Conservation (phyloP, 2,888 invertebrate species). For the Agrilus cyanescens region DNA sequence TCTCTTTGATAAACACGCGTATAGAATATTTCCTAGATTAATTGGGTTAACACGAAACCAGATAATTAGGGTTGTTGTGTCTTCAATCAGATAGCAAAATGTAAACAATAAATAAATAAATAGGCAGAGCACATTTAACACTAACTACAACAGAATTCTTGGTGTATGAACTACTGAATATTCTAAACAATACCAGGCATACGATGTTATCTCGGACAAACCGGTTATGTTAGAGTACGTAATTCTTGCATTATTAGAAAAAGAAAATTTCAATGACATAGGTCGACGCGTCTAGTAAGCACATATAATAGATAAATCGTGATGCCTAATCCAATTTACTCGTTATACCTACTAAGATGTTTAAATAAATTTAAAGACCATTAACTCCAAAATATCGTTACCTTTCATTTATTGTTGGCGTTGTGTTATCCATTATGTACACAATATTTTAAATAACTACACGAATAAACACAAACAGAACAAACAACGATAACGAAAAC, state of each 20-base stretch:
- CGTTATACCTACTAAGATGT: neutral
- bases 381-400: neutral
- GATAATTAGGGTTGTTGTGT: too few species aligned
- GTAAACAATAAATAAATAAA: constrained; percentile 1
- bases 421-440: constrained; percentile 29
- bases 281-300: constrained; percentile 11
- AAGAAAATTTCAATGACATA: constrained; percentile 20
- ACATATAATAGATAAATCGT: too few species aligned
- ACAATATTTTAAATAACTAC: constrained; percentile 22
- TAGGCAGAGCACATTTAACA: neutral
- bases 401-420: constrained; percentile 6
- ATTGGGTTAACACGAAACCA: too few species aligned
- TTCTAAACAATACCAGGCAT: constrained; percentile 13
- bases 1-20: too few species aligned
- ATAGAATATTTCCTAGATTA: too few species aligned
- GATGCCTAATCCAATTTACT: constrained; percentile 1
- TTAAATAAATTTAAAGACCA: neutral
- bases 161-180: too few species aligned
- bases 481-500: constrained; percentile 23
- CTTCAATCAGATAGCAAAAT: neutral
- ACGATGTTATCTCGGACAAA: constrained; percentile 16
- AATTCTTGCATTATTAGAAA: constrained; percentile 14
- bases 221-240: constrained; percentile 18
- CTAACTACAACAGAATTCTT: neutral
- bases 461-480: constrained; percentile 15